Conservation (phyloP, 2,113 vertebrate species). For the Fregetta grallaria region DNA sequence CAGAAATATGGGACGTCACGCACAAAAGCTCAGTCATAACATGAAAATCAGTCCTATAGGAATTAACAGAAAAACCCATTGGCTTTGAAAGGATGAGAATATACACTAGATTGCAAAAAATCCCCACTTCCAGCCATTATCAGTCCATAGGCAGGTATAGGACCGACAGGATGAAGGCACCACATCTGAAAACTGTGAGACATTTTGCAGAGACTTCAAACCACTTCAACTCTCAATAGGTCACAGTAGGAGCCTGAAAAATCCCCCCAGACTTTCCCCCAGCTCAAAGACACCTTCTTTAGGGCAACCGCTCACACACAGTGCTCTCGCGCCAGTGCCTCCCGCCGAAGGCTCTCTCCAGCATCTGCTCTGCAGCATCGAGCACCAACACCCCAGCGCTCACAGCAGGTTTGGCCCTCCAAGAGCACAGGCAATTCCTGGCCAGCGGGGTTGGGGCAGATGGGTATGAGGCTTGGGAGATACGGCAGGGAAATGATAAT, state of each 20-base stretch:
- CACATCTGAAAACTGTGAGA: not conserved
- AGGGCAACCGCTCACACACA: rapidly evolving
- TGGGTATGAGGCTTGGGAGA: not conserved
- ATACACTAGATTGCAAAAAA: not conserved
- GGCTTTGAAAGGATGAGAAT: not conserved
- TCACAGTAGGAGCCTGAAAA: not conserved
- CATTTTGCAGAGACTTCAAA: not conserved
- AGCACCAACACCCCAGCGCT: not conserved
- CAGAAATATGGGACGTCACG: not conserved
- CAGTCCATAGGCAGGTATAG: not conserved
- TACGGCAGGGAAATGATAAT: too few species aligned
- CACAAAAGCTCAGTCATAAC: not conserved
- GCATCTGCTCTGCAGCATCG: not conserved
- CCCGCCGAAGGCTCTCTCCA: not conserved
- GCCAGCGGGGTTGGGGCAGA: too few species aligned
- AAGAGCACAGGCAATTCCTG: not conserved
- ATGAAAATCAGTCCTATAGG: not conserved
- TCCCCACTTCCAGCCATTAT: not conserved
- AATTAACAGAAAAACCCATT: not conserved
- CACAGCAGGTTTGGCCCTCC: rapidly evolving
- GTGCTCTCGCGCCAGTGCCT: not conserved
- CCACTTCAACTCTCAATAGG: not conserved
- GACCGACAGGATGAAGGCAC: not conserved
- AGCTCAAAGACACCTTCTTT: not conserved
- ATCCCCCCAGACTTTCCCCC: not conserved